phyloP scores from a whole-genome alignment of 2,797 vertebrate species.

The Triplophysa yarkandensis region DNA sequence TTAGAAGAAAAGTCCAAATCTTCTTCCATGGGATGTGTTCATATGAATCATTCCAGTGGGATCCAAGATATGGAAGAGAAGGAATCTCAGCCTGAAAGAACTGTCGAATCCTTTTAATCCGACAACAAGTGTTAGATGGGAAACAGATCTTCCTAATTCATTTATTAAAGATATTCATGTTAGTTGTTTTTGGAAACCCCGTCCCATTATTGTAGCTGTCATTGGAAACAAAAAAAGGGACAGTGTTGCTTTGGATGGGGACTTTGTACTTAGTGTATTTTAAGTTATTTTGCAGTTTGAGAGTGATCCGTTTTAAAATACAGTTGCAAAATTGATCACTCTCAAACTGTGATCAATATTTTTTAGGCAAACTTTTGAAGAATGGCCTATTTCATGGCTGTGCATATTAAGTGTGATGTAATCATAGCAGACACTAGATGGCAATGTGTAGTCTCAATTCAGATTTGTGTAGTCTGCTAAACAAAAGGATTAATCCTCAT shows the following conservation, averaged over 20 bases:
- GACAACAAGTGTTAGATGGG: too few relatives aligned
- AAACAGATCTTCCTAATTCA: too few relatives aligned
- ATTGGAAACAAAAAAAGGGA: neutral
- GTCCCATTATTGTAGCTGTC: neutral
- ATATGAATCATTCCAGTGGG: too few relatives aligned
- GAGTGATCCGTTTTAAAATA: neutral
- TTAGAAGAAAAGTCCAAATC: too few relatives aligned
- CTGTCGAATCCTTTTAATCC: too few relatives aligned
- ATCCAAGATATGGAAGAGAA: too few relatives aligned
- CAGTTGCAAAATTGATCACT: too few relatives aligned
- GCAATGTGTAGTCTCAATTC: slow-evolving; percentile 24
- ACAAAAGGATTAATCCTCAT: slow-evolving; percentile 9
- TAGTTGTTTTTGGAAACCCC: neutral
- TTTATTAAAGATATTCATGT: neutral
- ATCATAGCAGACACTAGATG: slow-evolving; percentile 30
- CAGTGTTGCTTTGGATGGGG: neutral
- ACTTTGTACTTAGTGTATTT: neutral
- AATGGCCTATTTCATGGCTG: neutral
- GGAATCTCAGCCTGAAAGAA: too few relatives aligned
- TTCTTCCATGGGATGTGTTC: too few relatives aligned
- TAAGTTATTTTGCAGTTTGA: neutral
- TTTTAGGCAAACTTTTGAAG: neutral
- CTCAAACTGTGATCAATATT: too few relatives aligned
- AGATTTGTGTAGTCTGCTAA: slow-evolving; percentile 2
- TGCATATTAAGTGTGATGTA: neutral